Evolutionary conservation across 2,888 invertebrate species (phyloP).

Genomic region (Agonopterix subpropinquella): DNA sequence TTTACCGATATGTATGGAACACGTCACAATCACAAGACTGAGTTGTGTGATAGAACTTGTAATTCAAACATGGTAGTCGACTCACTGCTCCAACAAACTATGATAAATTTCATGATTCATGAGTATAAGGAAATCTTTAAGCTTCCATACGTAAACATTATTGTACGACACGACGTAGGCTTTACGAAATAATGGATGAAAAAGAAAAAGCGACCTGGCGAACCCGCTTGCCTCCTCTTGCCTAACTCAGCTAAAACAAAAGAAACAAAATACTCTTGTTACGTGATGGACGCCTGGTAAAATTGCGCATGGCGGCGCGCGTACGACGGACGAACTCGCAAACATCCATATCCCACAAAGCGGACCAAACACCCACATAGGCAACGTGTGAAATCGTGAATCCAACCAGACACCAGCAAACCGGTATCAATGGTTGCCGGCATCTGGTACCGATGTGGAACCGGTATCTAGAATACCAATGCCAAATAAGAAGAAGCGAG

Average conservation of each 20-base stretch:
- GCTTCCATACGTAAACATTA: too few species aligned
- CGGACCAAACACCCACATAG: constrained; percentile 4
- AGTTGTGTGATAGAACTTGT: too few species aligned
- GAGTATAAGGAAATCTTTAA: too few species aligned
- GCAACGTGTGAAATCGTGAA: constrained; percentile 7
- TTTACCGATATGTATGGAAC: too few species aligned
- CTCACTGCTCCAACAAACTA: too few species aligned
- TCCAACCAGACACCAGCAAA: constrained; percentile 7
- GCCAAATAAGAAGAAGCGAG: constrained; percentile 7
- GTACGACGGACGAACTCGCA: constrained; percentile 19
- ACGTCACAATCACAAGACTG: too few species aligned
- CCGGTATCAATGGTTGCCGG: constrained; percentile 11
- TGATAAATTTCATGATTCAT: too few species aligned
- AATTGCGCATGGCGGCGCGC: constrained; percentile 51
- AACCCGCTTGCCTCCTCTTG: background rate
- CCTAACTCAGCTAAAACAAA: constrained; percentile 7
- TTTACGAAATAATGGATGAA: too few species aligned
- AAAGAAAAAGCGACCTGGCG: background rate
- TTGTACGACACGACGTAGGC: too few species aligned
- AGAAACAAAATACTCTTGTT: constrained; percentile 20
- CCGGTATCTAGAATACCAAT: constrained; percentile 24
- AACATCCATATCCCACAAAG: constrained; percentile 6
- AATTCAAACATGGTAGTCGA: too few species aligned
- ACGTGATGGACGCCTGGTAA: constrained; percentile 44
- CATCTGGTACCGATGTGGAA: constrained; percentile 23